Evolutionary conservation across 1,140 invertebrate genomes (phyloP), one percentile per base, ranked within the genome.

Genomic region (Luehdorfia chinensis): DNA sequence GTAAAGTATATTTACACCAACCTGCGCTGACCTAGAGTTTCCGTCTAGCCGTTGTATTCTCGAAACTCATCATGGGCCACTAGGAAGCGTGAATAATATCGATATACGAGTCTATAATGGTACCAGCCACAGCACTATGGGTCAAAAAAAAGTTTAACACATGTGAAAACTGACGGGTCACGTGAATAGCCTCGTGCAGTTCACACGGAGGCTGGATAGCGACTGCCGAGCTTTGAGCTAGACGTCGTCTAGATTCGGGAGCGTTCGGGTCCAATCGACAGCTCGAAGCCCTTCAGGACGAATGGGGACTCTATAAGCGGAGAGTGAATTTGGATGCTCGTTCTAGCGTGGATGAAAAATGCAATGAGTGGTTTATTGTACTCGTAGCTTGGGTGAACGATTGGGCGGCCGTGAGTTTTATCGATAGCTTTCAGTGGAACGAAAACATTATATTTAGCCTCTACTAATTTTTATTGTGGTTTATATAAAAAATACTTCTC

Each of bases 141-240:
- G 32, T 55, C 46, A 63, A 65, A 63, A 67, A 75, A 71, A 74
- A 77, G 66, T 71, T 74, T 63, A 57, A 51, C 62, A 67, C 66
- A 71, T 75, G 68, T 66, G 61, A 41, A 33, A 25, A 43, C 18
- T 13, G 18, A 34, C 41, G 25, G 39, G 19, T n/a, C 19, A 11
- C 28, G 11, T 58, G 55, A 21, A 25, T 30, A 45, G 12, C 28
- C 47, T 32, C 51, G 55, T 56, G 54, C 34, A 9, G 15, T 36
- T 21, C 50, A 50, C 59, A 55, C 60, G 57, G 28, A 36, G 54
- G 49, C 37, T 60, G 39, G 46, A 14, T 44, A 47, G 52, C 57
- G 64, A 83, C 75, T 83, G 73, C 33, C 19, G 21, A 16, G 9
- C 18, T 31, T 25, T 19, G 27, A 44, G 33, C 50, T 34, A 2